Conservation (phyloP, 1,140 invertebrate species). For the Zaprionus davidi region DNA sequence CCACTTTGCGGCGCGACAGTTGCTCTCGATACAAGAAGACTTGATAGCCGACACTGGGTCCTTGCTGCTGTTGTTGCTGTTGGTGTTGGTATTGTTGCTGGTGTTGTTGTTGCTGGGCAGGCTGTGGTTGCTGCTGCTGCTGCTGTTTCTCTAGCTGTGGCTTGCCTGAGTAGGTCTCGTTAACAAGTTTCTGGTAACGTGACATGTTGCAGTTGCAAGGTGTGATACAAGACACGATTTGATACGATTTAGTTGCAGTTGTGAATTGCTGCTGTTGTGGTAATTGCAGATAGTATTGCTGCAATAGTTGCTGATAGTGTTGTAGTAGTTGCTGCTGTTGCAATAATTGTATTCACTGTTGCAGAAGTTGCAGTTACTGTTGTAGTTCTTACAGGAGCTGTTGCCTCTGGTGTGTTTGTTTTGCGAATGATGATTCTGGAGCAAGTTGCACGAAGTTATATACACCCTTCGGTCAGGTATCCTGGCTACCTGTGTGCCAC, state of each 20-base stretch:
- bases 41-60: constrained; percentile 63
- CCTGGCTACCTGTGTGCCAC: neutral
- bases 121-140: constrained; percentile 4
- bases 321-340: neutral
- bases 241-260: constrained; percentile 20
- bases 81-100: constrained; percentile 20
- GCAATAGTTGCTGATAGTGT: neutral
- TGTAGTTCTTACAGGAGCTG: neutral
- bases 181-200: constrained; percentile 34
- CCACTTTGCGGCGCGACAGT: constrained; percentile 61
- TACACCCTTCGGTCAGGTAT: neutral
- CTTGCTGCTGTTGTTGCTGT: constrained; percentile 22
- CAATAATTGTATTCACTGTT: constrained; percentile 4
- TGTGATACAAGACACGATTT: constrained; percentile 15
- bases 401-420: constrained; percentile 20
- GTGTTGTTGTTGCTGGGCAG: neutral
- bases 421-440: constrained; percentile 52
- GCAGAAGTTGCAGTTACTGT: neutral
- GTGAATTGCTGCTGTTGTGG: neutral
- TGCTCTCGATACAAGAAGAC: constrained; percentile 70
- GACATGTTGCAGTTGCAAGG: constrained; percentile 24
- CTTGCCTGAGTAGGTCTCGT: constrained; percentile 1
- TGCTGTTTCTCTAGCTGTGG: neutral
- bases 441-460: constrained; percentile 42
- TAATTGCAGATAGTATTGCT: neutral